Percentiles rank a stretch among this genome's conserved stretches.
phyloP scores from a whole-genome alignment of 2,797 vertebrate species.

The Chrysolophus pictus region DNA sequence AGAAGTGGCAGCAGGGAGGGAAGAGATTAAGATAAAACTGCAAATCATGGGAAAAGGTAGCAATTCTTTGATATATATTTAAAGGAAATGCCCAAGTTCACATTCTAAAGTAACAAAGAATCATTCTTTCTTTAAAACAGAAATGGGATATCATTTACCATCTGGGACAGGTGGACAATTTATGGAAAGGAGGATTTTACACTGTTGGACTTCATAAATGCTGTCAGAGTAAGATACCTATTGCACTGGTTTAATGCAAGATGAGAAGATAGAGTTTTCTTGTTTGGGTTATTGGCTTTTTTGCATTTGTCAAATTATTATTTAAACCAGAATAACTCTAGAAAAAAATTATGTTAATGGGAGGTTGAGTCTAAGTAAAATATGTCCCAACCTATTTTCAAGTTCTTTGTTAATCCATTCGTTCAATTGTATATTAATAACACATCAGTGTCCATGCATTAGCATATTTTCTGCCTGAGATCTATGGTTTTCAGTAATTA shows the following conservation, averaged over 20 bases:
- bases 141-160: conserved; percentile 94
- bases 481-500: neutral
- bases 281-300: neutral
- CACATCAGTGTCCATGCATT: neutral
- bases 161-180: conserved; percentile 97
- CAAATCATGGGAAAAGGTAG: fast-evolving
- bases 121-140: conserved; percentile 74
- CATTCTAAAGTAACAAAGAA: neutral
- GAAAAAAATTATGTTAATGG: neutral
- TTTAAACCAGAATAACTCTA: neutral
- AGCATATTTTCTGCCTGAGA: neutral
- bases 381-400: neutral
- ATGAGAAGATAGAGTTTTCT: neutral
- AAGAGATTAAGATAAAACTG: neutral
- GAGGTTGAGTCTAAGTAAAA: neutral
- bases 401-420: neutral
- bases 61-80: neutral
- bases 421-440: neutral
- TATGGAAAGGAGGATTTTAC: conserved; percentile 95
- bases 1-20: neutral
- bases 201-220: conserved; percentile 94
- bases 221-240: conserved; percentile 88
- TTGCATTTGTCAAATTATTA: neutral
- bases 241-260: neutral
- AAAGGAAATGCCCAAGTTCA: neutral